phyloP scores from a whole-genome alignment of 2,888 invertebrate genomes.

The Aspidiotus rigidus region DNA sequence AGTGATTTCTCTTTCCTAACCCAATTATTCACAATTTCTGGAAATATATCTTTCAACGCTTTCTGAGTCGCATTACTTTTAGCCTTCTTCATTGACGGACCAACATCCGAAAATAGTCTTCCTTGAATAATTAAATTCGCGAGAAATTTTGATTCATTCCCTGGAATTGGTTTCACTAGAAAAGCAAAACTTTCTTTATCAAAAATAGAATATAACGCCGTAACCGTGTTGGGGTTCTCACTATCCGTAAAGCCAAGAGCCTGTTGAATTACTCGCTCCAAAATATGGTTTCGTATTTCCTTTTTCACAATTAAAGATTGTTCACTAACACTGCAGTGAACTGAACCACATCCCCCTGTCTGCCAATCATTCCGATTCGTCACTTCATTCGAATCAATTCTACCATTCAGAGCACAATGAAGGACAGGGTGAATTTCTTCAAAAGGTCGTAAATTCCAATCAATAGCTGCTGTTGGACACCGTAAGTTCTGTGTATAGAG shows the following conservation, averaged over 20 bases:
- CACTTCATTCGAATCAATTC: neutral
- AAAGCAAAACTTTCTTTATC: conserved; percentile 20
- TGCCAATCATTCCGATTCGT: neutral
- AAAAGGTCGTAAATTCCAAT: neutral
- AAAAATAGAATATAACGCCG: conserved; percentile 19
- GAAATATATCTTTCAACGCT: conserved; percentile 25
- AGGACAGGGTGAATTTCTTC: neutral
- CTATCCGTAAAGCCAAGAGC: conserved; percentile 13
- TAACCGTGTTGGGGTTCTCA: conserved; percentile 23
- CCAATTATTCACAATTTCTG: conserved; percentile 5
- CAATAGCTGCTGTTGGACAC: neutral
- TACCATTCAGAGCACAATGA: neutral
- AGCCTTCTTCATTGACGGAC: conserved; percentile 18
- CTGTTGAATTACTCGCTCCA: conserved; percentile 24
- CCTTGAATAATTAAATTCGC: conserved; percentile 11
- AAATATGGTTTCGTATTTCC: conserved; percentile 8
- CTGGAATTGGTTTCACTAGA: neutral
- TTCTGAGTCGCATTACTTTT: conserved; percentile 21
- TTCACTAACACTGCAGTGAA: neutral
- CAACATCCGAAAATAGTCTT: conserved; percentile 7
- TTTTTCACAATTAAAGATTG: conserved; percentile 8
- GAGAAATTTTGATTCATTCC: conserved; percentile 14
- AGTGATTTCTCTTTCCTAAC: neutral
- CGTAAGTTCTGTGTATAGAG: neutral
- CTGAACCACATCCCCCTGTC: neutral